These are phyloP conservation scores for Noturus placidus DNA, from an alignment of 2,113 vertebrate species.

Conservation along the genomic window DNA sequence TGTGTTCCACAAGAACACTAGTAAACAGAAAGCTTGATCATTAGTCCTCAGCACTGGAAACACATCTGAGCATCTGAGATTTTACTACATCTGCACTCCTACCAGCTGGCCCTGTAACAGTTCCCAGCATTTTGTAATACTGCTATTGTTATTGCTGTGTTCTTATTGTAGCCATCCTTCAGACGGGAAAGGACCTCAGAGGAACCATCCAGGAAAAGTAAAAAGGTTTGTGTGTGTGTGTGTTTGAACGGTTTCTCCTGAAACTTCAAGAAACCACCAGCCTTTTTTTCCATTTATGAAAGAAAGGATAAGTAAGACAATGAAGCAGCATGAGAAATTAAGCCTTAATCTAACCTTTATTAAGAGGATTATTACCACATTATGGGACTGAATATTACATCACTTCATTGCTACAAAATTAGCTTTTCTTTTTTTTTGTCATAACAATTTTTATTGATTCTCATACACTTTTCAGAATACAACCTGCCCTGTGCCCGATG, in stretches of 20 bases:
- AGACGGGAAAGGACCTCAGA: neutral
- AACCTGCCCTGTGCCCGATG: no score
- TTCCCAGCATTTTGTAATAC: neutral
- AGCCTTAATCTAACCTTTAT: neutral
- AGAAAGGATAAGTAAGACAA: neutral
- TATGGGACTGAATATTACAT: slow-evolving; percentile 1
- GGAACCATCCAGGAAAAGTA: neutral
- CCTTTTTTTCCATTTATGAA: neutral
- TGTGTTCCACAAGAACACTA: slow-evolving; percentile 17
- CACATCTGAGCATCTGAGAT: slow-evolving; percentile 8
- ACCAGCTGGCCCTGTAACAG: neutral
- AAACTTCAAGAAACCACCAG: neutral
- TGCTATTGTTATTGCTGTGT: neutral
- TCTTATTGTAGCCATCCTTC: slow-evolving; percentile 6
- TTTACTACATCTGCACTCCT: neutral
- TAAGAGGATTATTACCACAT: neutral
- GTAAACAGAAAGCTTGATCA: slow-evolving; percentile 48
- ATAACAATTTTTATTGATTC: no score
- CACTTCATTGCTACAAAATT: neutral
- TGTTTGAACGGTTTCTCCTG: neutral
- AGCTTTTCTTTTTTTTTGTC: no score
- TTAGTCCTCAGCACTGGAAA: slow-evolving; percentile 8
- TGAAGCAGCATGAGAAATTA: neutral
- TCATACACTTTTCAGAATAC: no score
- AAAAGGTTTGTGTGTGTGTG: neutral